Percentiles rank a stretch among this genome's conserved stretches.
Conservation (phyloP, 2,113 vertebrate genomes). For the Microtus oregoni region DNA sequence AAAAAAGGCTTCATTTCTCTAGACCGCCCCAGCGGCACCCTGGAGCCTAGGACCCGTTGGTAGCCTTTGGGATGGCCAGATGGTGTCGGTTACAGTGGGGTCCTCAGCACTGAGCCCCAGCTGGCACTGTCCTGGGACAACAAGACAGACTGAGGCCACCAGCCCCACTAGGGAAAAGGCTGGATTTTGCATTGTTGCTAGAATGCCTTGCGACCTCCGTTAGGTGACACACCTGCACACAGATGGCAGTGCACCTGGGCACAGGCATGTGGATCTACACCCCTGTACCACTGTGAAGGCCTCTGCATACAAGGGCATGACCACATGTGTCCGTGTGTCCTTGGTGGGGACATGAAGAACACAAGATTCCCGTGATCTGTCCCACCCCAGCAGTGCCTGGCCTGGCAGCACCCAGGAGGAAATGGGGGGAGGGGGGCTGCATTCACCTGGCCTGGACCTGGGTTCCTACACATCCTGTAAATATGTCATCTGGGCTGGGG, state of each 20-base stretch:
- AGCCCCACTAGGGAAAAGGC: background rate
- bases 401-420: background rate
- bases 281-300: slow-evolving; percentile 55
- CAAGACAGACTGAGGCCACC: background rate
- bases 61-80: background rate
- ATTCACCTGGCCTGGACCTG: background rate
- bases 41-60: slow-evolving; percentile 17
- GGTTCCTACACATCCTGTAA: slow-evolving; percentile 67
- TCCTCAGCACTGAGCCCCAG: slow-evolving; percentile 4
- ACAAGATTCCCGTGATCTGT: slow-evolving; percentile 2
- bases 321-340: background rate
- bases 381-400: background rate
- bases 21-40: slow-evolving; percentile 13
- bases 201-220: background rate
- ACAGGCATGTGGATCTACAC: slow-evolving; percentile 37
- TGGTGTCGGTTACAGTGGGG: background rate
- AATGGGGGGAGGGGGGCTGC: background rate
- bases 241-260: background rate
- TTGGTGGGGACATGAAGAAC: background rate
- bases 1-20: background rate
- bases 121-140: slow-evolving; percentile 51
- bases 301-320: background rate
- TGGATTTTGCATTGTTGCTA: background rate
- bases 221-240: background rate
- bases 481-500: slow-evolving; percentile 64